A percentile compares a stretch with the other conserved stretches of the same genome.
These are phyloP conservation scores for Entomobrya proxima DNA, from an alignment of 2,888 invertebrate species.

Conservation along the genomic window DNA sequence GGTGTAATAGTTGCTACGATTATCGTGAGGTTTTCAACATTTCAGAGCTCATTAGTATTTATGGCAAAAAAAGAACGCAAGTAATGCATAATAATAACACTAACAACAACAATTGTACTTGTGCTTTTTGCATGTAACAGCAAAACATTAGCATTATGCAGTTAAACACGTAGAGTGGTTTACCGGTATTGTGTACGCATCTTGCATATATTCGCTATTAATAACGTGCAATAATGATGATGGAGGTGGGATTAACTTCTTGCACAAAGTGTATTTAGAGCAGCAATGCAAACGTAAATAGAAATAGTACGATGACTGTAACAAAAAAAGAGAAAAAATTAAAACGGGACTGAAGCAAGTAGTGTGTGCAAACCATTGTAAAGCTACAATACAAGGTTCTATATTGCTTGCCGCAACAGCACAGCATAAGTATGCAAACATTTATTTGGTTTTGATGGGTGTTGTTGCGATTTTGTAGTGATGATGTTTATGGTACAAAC, in stretches of 20 bases:
- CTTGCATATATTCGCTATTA: not conserved
- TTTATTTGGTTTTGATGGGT: slow-evolving; percentile 23
- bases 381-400: not conserved
- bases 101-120: slow-evolving; percentile 27
- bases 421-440: slow-evolving; percentile 14
- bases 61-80: slow-evolving; percentile 22
- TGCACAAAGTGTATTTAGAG: not conserved
- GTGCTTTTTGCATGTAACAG: slow-evolving; percentile 15
- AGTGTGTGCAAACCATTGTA: slow-evolving; percentile 33
- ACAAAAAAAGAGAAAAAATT: not conserved
- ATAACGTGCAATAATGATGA: slow-evolving; percentile 8
- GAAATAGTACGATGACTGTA: not conserved
- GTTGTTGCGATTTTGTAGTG: slow-evolving; percentile 5
- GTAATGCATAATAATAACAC: not conserved
- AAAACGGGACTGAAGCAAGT: slow-evolving; percentile 59
- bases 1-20: not conserved
- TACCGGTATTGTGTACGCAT: slow-evolving; percentile 46
- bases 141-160: slow-evolving; percentile 19
- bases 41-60: slow-evolving; percentile 49
- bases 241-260: slow-evolving; percentile 9
- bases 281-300: not conserved
- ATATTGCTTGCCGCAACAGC: not conserved
- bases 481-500: not conserved
- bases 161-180: slow-evolving; percentile 17
- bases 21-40: slow-evolving; percentile 9